These are phyloP conservation scores for Leptatherina wallacei DNA, from an alignment of 2,797 vertebrate species.

Conservation along the genomic window DNA sequence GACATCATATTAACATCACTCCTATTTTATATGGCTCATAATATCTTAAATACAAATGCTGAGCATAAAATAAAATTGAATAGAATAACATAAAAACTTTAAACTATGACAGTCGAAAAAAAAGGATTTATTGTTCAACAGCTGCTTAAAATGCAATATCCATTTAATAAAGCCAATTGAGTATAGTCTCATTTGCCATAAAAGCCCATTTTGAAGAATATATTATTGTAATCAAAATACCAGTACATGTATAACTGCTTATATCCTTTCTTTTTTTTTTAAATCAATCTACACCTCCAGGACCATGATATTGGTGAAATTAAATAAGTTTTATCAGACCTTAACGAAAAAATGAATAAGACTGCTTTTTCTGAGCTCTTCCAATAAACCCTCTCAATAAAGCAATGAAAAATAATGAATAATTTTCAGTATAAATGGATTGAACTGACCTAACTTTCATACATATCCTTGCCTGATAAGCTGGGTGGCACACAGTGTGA, in stretches of 20 bases:
- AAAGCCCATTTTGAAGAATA: not conserved
- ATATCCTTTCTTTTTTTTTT: not conserved
- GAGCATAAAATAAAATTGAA: not conserved
- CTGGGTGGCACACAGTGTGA: slow-evolving; percentile 15
- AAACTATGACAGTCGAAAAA: not conserved
- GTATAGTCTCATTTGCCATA: not conserved
- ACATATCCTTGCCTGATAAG: not conserved
- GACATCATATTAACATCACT: not conserved
- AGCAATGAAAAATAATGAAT: not conserved
- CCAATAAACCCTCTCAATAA: not conserved
- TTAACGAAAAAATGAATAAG: not conserved
- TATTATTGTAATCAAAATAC: slow-evolving; percentile 4
- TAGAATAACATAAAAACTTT: not conserved
- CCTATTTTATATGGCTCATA: not conserved
- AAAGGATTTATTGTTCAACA: not conserved
- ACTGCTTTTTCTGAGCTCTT: not conserved
- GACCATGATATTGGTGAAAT: not conserved
- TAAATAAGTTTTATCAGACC: not conserved
- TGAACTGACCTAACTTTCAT: not conserved
- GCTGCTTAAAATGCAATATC: rapidly evolving
- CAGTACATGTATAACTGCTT: not conserved
- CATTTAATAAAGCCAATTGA: not conserved
- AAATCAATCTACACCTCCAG: not conserved
- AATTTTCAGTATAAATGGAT: not conserved
- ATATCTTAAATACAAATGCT: not conserved